A percentile compares a stretch with the other conserved stretches of the same genome.
These are phyloP conservation scores for Ivindomyrus marchei DNA, from an alignment of 2,113 vertebrate species.

Conservation along the genomic window DNA sequence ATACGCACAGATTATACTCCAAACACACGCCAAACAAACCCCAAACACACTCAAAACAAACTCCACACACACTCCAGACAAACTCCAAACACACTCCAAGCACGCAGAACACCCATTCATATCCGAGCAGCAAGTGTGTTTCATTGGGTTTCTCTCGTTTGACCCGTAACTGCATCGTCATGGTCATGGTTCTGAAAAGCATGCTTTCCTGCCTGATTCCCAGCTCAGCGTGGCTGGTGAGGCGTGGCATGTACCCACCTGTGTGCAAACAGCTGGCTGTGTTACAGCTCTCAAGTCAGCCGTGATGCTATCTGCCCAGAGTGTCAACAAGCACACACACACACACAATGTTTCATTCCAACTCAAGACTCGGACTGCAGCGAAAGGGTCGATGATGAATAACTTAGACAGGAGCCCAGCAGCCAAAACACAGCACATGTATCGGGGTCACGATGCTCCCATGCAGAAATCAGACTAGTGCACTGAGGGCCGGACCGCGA, in stretches of 20 bases:
- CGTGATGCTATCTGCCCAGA: constrained; percentile 51
- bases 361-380: constrained; percentile 37
- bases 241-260: constrained; percentile 46
- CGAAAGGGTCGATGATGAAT: constrained; percentile 55
- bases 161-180: not conserved
- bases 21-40: too few species aligned
- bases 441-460: not conserved
- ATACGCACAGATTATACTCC: too few species aligned
- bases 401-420: constrained; percentile 28
- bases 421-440: not conserved
- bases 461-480: not conserved
- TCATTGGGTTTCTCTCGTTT: not conserved
- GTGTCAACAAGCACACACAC: constrained; percentile 12
- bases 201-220: not conserved
- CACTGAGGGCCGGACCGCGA: not conserved
- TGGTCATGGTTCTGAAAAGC: not conserved
- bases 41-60: too few species aligned
- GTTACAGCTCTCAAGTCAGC: constrained; percentile 47
- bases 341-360: constrained; percentile 42
- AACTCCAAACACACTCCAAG: not conserved
- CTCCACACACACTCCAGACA: too few species aligned
- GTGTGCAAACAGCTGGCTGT: constrained; percentile 39
- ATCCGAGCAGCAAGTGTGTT: not conserved
- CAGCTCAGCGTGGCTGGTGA: not conserved
- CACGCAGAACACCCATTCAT: not conserved